A percentile compares a stretch with the other conserved stretches of the same genome.
phyloP scores from a whole-genome alignment of 2,888 invertebrate genomes.

The Scaptomyza parva region DNA sequence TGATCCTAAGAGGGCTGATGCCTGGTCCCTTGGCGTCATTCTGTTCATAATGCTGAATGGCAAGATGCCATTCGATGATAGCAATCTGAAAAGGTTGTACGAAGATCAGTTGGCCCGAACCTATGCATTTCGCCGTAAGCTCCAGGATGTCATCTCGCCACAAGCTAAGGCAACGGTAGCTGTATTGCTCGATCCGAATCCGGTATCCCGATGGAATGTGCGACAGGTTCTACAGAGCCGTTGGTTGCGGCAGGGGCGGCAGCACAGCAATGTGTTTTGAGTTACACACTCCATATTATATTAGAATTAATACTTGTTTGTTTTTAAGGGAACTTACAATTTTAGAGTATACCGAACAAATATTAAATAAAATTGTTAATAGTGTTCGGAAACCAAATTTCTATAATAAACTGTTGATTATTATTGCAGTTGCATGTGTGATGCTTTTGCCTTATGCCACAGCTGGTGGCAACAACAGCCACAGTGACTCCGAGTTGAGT shows the following conservation, averaged over 20 bases:
- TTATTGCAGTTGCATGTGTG: constrained; percentile 29
- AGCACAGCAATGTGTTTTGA: not conserved
- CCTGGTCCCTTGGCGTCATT: constrained; percentile 96
- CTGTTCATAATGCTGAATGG: constrained; percentile 97
- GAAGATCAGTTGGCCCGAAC: constrained; percentile 93
- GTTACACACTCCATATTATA: not conserved
- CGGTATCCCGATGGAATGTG: constrained; percentile 90
- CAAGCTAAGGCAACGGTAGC: constrained; percentile 91
- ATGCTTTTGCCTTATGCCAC: constrained; percentile 19
- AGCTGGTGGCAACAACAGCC: constrained; percentile 43
- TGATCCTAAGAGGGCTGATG: constrained; percentile 94
- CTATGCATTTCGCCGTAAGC: constrained; percentile 91
- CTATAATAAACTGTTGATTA: not conserved
- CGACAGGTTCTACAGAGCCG: constrained; percentile 91
- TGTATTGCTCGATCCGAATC: constrained; percentile 93
- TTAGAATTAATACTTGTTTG: not conserved
- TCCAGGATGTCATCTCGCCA: constrained; percentile 89
- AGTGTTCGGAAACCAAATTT: not conserved
- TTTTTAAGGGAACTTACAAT: not conserved
- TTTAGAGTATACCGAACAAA: not conserved
- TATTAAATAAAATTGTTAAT: not conserved
- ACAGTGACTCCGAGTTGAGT: constrained; percentile 73
- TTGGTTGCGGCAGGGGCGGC: constrained; percentile 86
- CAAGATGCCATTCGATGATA: constrained; percentile 97
- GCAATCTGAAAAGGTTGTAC: constrained; percentile 92